Evolutionary conservation across 2,888 invertebrate species (phyloP), one percentile per base, ranked within the genome.

Genomic region (Macaria notata): DNA sequence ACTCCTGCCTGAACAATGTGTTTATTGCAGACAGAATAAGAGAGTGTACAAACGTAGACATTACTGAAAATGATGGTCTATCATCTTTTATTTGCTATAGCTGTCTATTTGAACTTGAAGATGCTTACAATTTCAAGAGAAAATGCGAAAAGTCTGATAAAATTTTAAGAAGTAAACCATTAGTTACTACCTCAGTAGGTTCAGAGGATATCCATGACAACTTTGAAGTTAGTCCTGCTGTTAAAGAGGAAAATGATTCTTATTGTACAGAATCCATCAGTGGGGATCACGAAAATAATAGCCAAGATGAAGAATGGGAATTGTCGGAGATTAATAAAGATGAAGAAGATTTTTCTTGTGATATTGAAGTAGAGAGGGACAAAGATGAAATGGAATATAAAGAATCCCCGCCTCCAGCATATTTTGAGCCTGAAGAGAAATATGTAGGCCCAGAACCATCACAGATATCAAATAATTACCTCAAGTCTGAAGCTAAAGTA

Each of bases 71-170:
- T 4, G 88, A 89, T 60, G 82, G 82, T 0, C 69, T 86, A n/a
- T 88, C 89, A 0, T 70, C 75, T 33, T 74, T 62, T 60, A 87
- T 90, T 62, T 90, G 90, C 61, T 70, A 72, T 1, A 70, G 70
- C 4, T 90, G 90, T 61, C 73, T 86, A 8, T 38, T 76, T 5
- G 83, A 86, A 50, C 71, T 90, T 0, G 81, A 86, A 51, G 75
- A 73, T 3, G 83, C 83, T 0, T 56, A 86, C 7, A 71, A 71
- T n/a, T 89, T 90, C 59, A 86, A 81, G 62, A 66, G 71, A 30
- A 86, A 83, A 63, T 90, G 89, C 66, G 79, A 83, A 59, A 71
- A 62, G 33, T 81, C 88, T 0, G 76, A 86, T 56, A 59, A 65
- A 8, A 63, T 81, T n/a, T 65, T 86, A 31, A 70, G 62, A 8